These are phyloP conservation scores for Sebastes iracundus DNA, from an alignment of 2,797 vertebrate species.

Conservation along the genomic window DNA sequence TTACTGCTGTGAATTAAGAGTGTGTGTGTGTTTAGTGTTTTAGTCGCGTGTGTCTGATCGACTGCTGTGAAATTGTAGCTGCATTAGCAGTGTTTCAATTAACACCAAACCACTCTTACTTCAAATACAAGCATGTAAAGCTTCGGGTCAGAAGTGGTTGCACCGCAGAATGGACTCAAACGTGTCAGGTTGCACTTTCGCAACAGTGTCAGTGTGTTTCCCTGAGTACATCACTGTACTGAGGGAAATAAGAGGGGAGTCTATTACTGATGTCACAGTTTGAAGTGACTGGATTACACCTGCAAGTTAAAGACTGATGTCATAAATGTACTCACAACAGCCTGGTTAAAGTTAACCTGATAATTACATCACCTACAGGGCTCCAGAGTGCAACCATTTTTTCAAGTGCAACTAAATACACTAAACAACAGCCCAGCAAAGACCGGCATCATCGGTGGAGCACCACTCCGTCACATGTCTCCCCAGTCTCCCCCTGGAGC, in stretches of 20 bases:
- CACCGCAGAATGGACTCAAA: neutral
- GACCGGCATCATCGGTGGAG: too few relatives aligned
- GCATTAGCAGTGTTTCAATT: neutral
- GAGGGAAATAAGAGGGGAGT: neutral
- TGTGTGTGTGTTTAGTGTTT: neutral
- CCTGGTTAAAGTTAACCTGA: neutral
- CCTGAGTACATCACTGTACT: neutral
- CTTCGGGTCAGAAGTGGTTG: neutral
- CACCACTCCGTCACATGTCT: too few relatives aligned
- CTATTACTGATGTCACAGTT: neutral
- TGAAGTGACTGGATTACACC: neutral
- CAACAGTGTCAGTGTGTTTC: neutral
- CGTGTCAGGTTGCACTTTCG: neutral
- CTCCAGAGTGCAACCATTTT: too few relatives aligned
- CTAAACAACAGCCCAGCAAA: too few relatives aligned
- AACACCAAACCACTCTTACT: neutral
- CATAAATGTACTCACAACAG: neutral
- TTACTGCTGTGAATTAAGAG: conserved; percentile 5
- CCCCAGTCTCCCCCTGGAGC: too few relatives aligned
- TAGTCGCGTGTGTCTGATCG: neutral
- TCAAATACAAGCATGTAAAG: neutral
- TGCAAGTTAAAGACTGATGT: neutral
- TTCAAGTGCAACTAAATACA: too few relatives aligned
- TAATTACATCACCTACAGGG: too few relatives aligned
- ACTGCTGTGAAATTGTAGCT: neutral